Evolutionary conservation across 2,797 vertebrate genomes (phyloP).

Genomic region (Lithobates sylvaticus): DNA sequence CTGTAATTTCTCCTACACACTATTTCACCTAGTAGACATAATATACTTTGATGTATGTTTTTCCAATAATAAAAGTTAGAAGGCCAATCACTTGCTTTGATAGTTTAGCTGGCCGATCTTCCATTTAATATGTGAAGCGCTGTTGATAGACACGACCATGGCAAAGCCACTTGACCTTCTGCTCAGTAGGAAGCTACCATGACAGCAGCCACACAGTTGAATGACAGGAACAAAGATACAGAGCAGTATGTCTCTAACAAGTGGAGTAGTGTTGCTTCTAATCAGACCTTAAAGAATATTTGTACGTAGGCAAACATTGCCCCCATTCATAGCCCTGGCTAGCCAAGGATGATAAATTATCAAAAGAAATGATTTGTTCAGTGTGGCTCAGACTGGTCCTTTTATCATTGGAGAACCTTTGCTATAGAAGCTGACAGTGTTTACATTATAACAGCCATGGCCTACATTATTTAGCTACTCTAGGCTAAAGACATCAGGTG

Average conservation of each 20-base stretch:
- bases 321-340: not conserved
- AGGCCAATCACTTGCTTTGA: not conserved
- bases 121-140: conserved; percentile 26
- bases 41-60: no score
- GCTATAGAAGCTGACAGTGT: not conserved
- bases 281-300: conserved; percentile 27
- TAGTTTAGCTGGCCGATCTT: not conserved
- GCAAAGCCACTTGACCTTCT: conserved; percentile 57
- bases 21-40: no score
- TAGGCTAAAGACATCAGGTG: not conserved
- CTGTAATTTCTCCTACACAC: no score
- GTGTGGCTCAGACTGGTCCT: not conserved
- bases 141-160: conserved; percentile 53
- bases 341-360: not conserved
- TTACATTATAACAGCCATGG: not conserved
- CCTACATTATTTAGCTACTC: not conserved
- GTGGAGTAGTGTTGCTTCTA: conserved; percentile 46
- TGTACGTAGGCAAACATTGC: not conserved
- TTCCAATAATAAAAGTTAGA: no score
- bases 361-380: not conserved
- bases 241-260: conserved; percentile 53
- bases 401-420: not conserved
- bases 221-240: conserved; percentile 61
- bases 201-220: conserved; percentile 56
- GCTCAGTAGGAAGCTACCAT: conserved; percentile 55